phyloP scores from a whole-genome alignment of 2,113 vertebrate genomes.

The Capreolus pygargus region DNA sequence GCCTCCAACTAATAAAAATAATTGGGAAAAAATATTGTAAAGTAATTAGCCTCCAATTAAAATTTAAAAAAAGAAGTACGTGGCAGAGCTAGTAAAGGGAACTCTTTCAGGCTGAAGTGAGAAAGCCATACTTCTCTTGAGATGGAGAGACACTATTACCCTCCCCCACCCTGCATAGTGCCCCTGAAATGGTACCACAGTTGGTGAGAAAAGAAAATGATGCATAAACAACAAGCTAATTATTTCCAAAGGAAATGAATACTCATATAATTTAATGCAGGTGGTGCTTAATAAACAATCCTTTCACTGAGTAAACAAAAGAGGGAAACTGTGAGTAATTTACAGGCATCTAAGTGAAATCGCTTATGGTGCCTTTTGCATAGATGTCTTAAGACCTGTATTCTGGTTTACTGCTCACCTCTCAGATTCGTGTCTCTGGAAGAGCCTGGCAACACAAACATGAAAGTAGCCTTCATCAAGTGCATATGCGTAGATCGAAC shows the following conservation, averaged over 20 bases:
- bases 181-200: neutral
- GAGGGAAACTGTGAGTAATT: conserved; percentile 32
- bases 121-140: neutral
- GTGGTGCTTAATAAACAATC: conserved; percentile 49
- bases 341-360: conserved; percentile 15
- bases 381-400: neutral
- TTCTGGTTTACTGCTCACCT: conserved; percentile 12
- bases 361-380: neutral
- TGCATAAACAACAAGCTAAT: conserved; percentile 47
- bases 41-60: neutral
- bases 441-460: neutral
- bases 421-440: conserved; percentile 9
- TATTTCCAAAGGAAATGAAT: conserved; percentile 60
- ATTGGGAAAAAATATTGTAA: neutral
- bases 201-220: conserved; percentile 41
- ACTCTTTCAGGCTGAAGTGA: conserved; percentile 11
- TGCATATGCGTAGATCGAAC: neutral
- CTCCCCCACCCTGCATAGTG: neutral
- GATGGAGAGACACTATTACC: neutral
- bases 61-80: neutral
- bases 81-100: conserved; percentile 29
- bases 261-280: conserved; percentile 51
- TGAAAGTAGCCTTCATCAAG: conserved; percentile 44
- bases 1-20: neutral
- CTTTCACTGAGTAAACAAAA: conserved; percentile 57